These are phyloP conservation scores for Hydractinia echinata DNA, from an alignment of 30 jellyfish, hydroid and myxozoan species.

Conservation along the genomic window DNA sequence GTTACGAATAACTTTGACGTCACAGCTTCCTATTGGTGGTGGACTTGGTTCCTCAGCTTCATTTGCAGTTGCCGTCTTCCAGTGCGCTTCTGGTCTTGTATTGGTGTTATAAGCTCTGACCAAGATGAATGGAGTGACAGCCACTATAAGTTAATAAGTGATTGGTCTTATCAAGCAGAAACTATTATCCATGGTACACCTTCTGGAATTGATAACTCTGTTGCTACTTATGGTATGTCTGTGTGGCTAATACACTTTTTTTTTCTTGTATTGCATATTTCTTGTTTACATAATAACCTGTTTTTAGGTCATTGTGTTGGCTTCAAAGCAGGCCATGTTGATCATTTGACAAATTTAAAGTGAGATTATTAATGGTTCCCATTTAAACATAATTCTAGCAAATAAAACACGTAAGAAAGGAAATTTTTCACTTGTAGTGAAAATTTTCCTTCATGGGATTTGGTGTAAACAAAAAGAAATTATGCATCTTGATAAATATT, in stretches of 20 bases:
- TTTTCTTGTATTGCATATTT: background rate
- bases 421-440: too few species aligned
- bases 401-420: too few species aligned
- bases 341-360: too few species aligned
- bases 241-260: background rate
- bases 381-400: too few species aligned
- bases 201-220: slow-evolving; percentile 92
- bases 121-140: slow-evolving; percentile 20
- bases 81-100: slow-evolving; percentile 45
- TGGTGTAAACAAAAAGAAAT: too few species aligned
- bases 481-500: too few species aligned
- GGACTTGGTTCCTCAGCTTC: slow-evolving; percentile 99
- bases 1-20: slow-evolving; percentile 46
- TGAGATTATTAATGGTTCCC: too few species aligned
- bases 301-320: too few species aligned
- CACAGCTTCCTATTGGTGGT: slow-evolving; percentile 81
- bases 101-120: slow-evolving; percentile 18
- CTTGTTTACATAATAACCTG: background rate
- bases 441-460: too few species aligned
- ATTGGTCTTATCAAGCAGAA: slow-evolving; percentile 84
- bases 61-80: slow-evolving; percentile 55
- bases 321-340: too few species aligned
- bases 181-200: slow-evolving; percentile 85
- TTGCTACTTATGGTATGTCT: slow-evolving; percentile 59
- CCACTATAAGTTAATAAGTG: slow-evolving; percentile 54